Evolutionary conservation across 2,797 vertebrate genomes (phyloP).

Genomic region (Notamacropus eugenii): DNA sequence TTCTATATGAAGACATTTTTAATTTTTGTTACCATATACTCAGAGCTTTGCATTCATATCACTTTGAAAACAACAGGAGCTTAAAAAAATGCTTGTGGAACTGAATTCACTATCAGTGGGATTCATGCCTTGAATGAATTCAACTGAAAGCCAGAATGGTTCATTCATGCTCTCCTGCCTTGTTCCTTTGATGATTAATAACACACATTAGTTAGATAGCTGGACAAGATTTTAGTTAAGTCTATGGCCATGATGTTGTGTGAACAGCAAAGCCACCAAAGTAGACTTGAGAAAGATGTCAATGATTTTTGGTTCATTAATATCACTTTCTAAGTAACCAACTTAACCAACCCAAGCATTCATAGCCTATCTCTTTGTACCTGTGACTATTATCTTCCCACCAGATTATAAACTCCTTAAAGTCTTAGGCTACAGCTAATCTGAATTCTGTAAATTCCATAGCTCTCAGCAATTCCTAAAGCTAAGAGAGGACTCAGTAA

Average conservation of each 20-base stretch:
- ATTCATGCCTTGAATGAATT: background rate
- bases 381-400: constrained; percentile 3
- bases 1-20: background rate
- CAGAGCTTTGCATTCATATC: background rate
- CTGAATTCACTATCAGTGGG: background rate
- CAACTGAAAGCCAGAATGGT: background rate
- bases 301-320: background rate
- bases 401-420: constrained; percentile 32
- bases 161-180: background rate
- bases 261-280: background rate
- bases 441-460: constrained; percentile 3
- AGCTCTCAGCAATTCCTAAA: constrained; percentile 11
- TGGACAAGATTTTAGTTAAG: background rate
- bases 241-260: background rate
- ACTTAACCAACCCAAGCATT: background rate
- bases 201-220: background rate
- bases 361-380: constrained; percentile 1
- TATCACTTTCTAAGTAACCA: background rate
- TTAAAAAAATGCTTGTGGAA: background rate
- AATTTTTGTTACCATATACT: background rate
- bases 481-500: background rate
- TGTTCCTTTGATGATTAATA: background rate
- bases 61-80: background rate
- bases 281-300: background rate
- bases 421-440: background rate